Evolutionary conservation across 2,888 invertebrate genomes (phyloP).

Genomic region (Ophion ventricosus): DNA sequence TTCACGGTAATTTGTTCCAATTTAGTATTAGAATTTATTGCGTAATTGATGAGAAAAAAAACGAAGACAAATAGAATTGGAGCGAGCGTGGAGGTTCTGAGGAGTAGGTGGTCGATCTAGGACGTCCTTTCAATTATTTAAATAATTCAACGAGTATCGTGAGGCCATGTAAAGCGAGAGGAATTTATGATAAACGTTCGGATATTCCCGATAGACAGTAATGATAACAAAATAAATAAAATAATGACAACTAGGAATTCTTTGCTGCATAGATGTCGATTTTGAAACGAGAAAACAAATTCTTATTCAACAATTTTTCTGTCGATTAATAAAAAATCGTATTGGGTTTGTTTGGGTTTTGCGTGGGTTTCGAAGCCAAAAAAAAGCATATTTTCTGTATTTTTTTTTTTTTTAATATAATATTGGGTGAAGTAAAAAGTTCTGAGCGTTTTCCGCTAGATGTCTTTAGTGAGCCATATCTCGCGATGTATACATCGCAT

Average conservation of each 20-base stretch:
- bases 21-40: neutral
- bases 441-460: too few relatives aligned
- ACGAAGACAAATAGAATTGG: neutral
- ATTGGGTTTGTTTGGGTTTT: too few relatives aligned
- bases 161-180: neutral
- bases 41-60: neutral
- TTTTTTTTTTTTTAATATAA: too few relatives aligned
- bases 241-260: too few relatives aligned
- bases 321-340: too few relatives aligned
- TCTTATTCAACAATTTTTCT: neutral
- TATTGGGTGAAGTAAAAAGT: too few relatives aligned
- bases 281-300: too few relatives aligned
- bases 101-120: slow-evolving; percentile 47
- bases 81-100: slow-evolving; percentile 9
- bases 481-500: too few relatives aligned
- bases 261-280: too few relatives aligned
- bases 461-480: too few relatives aligned
- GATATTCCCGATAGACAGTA: slow-evolving; percentile 6
- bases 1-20: neutral
- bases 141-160: slow-evolving; percentile 38
- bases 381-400: too few relatives aligned
- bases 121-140: slow-evolving; percentile 34
- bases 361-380: too few relatives aligned
- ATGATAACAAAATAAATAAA: neutral
- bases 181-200: slow-evolving; percentile 38